Conservation (phyloP, 2,797 vertebrate species). For the Apogon talboti region DNA sequence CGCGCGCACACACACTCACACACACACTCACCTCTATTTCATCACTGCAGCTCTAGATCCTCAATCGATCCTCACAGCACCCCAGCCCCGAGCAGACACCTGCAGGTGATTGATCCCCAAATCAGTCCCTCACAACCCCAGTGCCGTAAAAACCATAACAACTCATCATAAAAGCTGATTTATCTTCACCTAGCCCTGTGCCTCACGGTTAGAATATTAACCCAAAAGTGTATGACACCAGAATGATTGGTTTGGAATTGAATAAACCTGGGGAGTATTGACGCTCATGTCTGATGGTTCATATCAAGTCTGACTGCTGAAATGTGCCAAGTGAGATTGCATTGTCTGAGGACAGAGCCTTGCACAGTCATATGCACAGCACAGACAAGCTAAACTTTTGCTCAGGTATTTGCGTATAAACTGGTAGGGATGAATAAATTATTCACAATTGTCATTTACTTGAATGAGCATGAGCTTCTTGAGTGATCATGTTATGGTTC, state of each 20-base stretch:
- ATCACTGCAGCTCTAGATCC: constrained; percentile 71
- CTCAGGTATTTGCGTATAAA: constrained; percentile 9
- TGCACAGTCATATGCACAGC: background rate
- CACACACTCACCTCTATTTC: constrained; percentile 63
- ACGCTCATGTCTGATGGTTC: constrained; percentile 78
- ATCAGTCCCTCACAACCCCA: constrained; percentile 84
- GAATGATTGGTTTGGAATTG: constrained; percentile 86
- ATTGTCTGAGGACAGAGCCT: constrained; percentile 40
- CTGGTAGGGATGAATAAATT: background rate
- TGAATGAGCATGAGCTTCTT: too few relatives aligned
- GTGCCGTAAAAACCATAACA: constrained; percentile 86
- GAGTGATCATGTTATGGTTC: too few relatives aligned
- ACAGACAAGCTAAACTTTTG: constrained; percentile 23
- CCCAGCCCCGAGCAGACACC: constrained; percentile 74
- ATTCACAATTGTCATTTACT: background rate
- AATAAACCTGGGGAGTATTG: constrained; percentile 82
- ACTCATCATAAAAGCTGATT: constrained; percentile 89
- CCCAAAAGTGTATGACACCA: constrained; percentile 86
- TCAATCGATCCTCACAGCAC: constrained; percentile 76
- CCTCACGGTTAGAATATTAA: constrained; percentile 82
- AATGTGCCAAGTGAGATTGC: constrained; percentile 64
- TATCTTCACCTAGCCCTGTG: constrained; percentile 76
- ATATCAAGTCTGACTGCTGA: constrained; percentile 72
- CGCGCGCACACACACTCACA: constrained; percentile 43
- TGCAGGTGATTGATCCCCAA: constrained; percentile 87